A percentile compares a stretch with the other conserved stretches of the same genome.
phyloP scores from a whole-genome alignment of 2,888 invertebrate genomes.

The Formica aserva region DNA sequence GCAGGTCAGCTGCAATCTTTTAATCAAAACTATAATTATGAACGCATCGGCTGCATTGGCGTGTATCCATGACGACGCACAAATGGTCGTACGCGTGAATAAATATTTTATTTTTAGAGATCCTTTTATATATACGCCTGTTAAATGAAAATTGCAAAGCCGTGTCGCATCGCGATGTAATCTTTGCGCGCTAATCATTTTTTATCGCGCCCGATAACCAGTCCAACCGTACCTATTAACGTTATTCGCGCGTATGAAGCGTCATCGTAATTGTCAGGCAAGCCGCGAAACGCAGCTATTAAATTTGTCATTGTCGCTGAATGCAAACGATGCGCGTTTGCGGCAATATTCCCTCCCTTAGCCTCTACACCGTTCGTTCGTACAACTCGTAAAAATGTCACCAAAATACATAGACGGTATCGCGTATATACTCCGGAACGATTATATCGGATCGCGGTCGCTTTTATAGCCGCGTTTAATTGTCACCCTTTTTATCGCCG shows the following conservation, averaged over 20 bases:
- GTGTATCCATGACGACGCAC: slow-evolving; percentile 26
- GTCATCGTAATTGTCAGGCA: slow-evolving; percentile 51
- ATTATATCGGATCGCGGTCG: slow-evolving; percentile 54
- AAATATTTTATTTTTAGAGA: slow-evolving; percentile 23
- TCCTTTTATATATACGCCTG: background rate
- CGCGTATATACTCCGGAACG: slow-evolving; percentile 30
- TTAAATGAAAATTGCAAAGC: slow-evolving; percentile 32
- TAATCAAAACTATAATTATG: background rate
- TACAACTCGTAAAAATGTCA: slow-evolving; percentile 37
- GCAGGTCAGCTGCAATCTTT: background rate
- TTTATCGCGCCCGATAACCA: slow-evolving; percentile 42
- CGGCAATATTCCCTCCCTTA: slow-evolving; percentile 9
- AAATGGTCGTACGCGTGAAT: background rate
- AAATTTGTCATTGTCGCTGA: slow-evolving; percentile 54
- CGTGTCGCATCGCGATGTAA: slow-evolving; percentile 23
- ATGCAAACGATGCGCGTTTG: slow-evolving; percentile 49
- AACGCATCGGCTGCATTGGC: background rate
- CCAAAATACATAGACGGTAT: slow-evolving; percentile 44
- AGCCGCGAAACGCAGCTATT: slow-evolving; percentile 39
- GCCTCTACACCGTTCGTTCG: background rate
- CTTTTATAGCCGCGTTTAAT: slow-evolving; percentile 59
- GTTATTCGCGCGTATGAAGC: slow-evolving; percentile 26
- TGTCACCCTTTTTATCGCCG: slow-evolving; percentile 65
- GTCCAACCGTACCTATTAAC: background rate
- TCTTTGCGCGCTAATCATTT: slow-evolving; percentile 47